These are phyloP conservation scores for Bungarus multicinctus DNA, from an alignment of 2,113 vertebrate genomes.

Conservation along the genomic window DNA sequence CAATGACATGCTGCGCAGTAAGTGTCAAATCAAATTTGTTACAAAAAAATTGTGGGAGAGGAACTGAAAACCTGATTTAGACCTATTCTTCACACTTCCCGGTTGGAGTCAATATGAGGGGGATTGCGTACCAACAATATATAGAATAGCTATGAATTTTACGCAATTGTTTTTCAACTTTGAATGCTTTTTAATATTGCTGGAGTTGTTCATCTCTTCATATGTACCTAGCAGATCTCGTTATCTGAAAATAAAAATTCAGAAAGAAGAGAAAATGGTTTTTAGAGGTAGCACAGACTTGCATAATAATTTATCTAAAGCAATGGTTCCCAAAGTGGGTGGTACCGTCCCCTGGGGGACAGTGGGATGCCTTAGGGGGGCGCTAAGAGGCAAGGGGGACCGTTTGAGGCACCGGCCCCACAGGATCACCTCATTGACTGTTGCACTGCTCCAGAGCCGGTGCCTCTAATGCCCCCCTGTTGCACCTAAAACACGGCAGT, in stretches of 20 bases:
- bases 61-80: background rate
- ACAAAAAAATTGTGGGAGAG: background rate
- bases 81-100: background rate
- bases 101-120: background rate
- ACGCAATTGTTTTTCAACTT: background rate
- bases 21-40: conserved; percentile 44
- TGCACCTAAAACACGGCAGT: too few species aligned
- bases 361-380: too few species aligned
- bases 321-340: too few species aligned
- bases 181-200: background rate
- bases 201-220: background rate
- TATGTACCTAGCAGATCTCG: background rate
- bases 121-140: background rate
- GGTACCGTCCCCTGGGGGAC: too few species aligned
- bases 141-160: background rate
- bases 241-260: background rate
- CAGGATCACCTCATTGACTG: too few species aligned
- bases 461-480: too few species aligned
- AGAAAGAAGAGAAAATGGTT: background rate
- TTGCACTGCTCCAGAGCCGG: too few species aligned
- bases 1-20: conserved; percentile 93
- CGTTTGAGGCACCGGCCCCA: too few species aligned
- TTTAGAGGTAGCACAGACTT: background rate
- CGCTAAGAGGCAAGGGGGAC: too few species aligned
- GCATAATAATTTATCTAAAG: background rate